Conservation (phyloP, 1,140 invertebrate genomes). For the Sogatella furcifera region DNA sequence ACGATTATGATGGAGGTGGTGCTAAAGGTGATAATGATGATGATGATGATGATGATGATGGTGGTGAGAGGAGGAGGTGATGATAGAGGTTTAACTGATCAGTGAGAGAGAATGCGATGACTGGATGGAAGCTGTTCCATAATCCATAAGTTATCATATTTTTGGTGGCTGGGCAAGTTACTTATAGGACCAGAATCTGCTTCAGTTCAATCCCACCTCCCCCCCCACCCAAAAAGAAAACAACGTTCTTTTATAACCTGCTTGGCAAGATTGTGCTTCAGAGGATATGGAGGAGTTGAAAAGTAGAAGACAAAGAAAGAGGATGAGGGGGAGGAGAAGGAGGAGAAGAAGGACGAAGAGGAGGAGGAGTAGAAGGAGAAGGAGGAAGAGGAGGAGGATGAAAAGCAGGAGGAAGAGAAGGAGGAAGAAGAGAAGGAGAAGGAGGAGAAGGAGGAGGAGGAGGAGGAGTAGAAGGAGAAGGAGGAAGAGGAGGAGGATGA, state of each 20-base stretch:
- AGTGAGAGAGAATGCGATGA: too few relatives aligned
- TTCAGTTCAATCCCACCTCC: background rate
- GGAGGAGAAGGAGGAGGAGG: background rate
- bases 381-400: background rate
- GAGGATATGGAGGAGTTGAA: background rate
- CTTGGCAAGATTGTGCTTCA: too few relatives aligned
- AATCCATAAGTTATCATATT: background rate
- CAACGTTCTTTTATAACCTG: too few relatives aligned
- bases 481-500: background rate
- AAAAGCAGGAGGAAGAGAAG: background rate
- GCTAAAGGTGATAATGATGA: conserved; percentile 15
- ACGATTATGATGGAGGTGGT: conserved; percentile 14
- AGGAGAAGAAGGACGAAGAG: background rate
- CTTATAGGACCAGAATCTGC: background rate
- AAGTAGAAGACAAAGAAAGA: background rate
- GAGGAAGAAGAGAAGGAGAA: background rate
- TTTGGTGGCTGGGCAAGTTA: background rate
- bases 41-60: conserved; percentile 16
- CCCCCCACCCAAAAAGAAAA: too few relatives aligned
- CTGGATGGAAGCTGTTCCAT: too few relatives aligned
- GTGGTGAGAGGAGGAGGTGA: too few relatives aligned
- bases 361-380: background rate
- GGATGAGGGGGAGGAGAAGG: background rate
- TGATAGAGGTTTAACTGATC: too few relatives aligned
- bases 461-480: background rate